Evolutionary conservation across 1,140 invertebrate genomes (phyloP).

Genomic region (Drosophila novamexicana): DNA sequence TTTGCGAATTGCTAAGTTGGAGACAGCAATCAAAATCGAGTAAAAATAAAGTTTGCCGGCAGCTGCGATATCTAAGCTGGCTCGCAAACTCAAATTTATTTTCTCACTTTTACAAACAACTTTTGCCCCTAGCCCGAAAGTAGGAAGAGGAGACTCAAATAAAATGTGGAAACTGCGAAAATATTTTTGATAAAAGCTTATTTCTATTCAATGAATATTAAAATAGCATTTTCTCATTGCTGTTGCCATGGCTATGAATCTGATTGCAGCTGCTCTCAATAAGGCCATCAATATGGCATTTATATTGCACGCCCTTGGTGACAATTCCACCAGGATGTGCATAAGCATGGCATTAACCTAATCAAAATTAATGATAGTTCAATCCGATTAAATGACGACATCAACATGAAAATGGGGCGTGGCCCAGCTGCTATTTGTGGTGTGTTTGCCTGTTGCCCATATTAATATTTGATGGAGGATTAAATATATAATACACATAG

Average conservation of each 20-base stretch:
- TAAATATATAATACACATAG: constrained; percentile 34
- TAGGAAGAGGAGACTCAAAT: neutral
- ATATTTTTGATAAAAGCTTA: constrained; percentile 8
- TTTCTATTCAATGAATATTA: constrained; percentile 49
- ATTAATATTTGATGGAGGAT: constrained; percentile 37
- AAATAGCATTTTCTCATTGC: constrained; percentile 20
- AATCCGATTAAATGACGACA: constrained; percentile 7
- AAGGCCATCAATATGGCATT: constrained; percentile 8
- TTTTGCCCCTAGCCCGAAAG: constrained; percentile 8
- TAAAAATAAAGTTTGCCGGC: constrained; percentile 20
- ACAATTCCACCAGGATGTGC: constrained; percentile 1
- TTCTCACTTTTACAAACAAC: constrained; percentile 16
- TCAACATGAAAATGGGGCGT: neutral
- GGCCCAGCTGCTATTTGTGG: neutral
- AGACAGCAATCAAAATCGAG: constrained; percentile 29
- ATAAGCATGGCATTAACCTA: constrained; percentile 20
- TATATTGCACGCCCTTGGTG: constrained; percentile 11
- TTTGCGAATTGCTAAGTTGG: constrained; percentile 23
- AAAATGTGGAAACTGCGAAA: neutral
- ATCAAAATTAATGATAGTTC: constrained; percentile 44
- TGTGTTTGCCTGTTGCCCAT: constrained; percentile 10
- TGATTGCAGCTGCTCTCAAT: constrained; percentile 17
- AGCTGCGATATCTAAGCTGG: constrained; percentile 9
- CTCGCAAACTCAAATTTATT: constrained; percentile 29
- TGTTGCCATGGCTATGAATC: neutral